phyloP scores from a whole-genome alignment of 2,113 vertebrate genomes.

The Scophthalmus maximus region DNA sequence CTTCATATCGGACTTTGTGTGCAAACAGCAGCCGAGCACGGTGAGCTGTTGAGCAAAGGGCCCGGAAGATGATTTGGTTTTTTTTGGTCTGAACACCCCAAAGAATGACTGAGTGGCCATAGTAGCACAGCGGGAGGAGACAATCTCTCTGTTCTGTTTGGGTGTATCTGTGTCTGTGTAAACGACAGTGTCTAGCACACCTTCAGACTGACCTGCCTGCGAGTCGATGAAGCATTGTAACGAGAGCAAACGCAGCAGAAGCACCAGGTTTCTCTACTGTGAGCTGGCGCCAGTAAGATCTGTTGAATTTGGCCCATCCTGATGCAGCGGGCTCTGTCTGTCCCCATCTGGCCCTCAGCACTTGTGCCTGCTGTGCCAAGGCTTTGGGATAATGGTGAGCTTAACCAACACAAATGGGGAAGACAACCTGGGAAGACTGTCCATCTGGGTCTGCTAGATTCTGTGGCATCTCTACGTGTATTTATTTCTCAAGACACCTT shows the following conservation, averaged over 20 bases:
- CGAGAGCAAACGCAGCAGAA: conserved; percentile 22
- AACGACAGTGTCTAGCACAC: conserved; percentile 54
- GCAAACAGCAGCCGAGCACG: conserved; percentile 92
- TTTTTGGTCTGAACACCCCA: conserved; percentile 53
- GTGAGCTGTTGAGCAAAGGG: conserved; percentile 90
- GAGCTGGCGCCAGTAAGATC: conserved; percentile 55
- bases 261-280: conserved; percentile 40
- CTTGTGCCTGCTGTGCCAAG: conserved; percentile 68
- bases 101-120: conserved; percentile 60
- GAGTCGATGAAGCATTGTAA: conserved; percentile 37
- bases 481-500: conserved; percentile 71
- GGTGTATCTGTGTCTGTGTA: conserved; percentile 69
- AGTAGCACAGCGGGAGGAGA: conserved; percentile 75
- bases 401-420: conserved; percentile 46
- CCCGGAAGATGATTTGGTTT: conserved; percentile 15
- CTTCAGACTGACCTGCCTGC: conserved; percentile 51
- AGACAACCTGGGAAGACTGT: conserved; percentile 55
- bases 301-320: conserved; percentile 52
- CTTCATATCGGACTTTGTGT: conserved; percentile 95
- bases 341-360: conserved; percentile 69
- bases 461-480: conserved; percentile 71
- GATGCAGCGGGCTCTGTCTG: conserved; percentile 64
- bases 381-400: conserved; percentile 69
- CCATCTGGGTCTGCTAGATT: conserved; percentile 59
- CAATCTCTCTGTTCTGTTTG: conserved; percentile 69